Evolutionary conservation across 2,113 vertebrate species (phyloP).

Genomic region (Apteryx owenii): DNA sequence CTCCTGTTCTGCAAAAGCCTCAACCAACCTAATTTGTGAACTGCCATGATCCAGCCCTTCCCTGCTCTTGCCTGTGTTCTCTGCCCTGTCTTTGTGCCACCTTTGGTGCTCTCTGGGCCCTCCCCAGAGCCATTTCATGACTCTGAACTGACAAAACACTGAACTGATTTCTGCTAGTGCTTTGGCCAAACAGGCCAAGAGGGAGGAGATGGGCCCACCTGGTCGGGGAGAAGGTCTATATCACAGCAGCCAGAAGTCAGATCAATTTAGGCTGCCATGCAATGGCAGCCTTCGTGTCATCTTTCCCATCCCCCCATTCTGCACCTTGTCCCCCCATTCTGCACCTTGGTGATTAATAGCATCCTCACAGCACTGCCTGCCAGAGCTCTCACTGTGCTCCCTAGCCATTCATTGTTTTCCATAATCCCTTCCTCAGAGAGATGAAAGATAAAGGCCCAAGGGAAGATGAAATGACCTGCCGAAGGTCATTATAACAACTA

Average conservation of each 20-base stretch:
- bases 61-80: not conserved
- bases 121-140: fast-evolving
- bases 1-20: not conserved
- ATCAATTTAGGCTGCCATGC: not conserved
- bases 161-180: not conserved
- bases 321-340: not conserved
- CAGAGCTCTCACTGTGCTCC: not conserved
- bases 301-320: not conserved
- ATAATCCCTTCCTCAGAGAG: not conserved
- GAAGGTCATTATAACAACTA: not conserved
- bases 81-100: not conserved
- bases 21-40: fast-evolving
- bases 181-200: fast-evolving
- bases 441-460: not conserved
- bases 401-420: fast-evolving
- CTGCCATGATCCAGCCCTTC: not conserved
- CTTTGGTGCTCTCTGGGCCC: not conserved
- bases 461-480: not conserved
- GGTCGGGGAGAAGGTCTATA: not conserved
- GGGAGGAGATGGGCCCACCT: not conserved
- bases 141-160: fast-evolving
- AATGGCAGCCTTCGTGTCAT: not conserved
- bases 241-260: not conserved
- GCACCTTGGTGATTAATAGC: not conserved
- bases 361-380: not conserved